Conservation (phyloP, 2,888 invertebrate genomes). For the Xylophagus ater region DNA sequence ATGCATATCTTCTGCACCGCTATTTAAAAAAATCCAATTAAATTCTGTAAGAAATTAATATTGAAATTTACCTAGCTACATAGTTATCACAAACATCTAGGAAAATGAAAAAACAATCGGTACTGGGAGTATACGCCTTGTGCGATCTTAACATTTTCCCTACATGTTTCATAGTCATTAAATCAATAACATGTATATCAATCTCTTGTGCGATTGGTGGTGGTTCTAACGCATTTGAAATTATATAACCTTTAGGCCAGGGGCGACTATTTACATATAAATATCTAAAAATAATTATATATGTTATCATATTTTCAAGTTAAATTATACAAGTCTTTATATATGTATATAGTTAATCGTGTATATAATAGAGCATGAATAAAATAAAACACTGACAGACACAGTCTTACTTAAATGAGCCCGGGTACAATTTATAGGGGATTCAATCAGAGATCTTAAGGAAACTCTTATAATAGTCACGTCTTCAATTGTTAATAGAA, state of each 20-base stretch:
- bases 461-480: no score
- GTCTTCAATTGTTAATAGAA: no score
- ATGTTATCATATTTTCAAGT: no score
- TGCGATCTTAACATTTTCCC: conserved; percentile 69
- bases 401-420: no score
- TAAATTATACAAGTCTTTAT: not conserved
- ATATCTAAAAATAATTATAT: conserved; percentile 42
- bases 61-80: conserved; percentile 57
- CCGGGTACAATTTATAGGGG: no score
- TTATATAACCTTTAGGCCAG: conserved; percentile 66
- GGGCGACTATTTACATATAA: conserved; percentile 73
- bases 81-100: conserved; percentile 71
- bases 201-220: conserved; percentile 80
- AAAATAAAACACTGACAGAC: no score
- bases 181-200: conserved; percentile 76
- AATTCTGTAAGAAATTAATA: not conserved
- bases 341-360: not conserved
- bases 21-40: conserved; percentile 32
- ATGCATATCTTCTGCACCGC: conserved; percentile 74
- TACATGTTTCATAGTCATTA: conserved; percentile 60
- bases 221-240: conserved; percentile 64
- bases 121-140: conserved; percentile 72
- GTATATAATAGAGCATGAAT: not conserved
- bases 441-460: no score
- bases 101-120: conserved; percentile 79